Base-by-base conservation (phyloP, 2,113 vertebrate species). In the Polypterus senegalus region DNA sequence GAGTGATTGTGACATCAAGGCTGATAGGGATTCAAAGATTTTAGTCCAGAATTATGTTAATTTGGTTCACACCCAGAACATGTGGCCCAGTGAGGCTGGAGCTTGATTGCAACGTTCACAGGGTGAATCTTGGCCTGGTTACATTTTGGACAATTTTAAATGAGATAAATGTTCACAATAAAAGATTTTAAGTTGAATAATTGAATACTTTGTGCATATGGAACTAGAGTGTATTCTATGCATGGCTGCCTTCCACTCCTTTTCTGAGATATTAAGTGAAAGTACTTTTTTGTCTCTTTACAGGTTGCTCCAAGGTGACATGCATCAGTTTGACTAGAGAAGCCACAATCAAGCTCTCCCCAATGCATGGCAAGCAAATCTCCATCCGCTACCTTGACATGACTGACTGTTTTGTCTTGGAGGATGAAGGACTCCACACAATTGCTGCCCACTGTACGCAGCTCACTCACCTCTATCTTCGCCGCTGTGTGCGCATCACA, bases 241-340 rank as follows among this genome's bases (percentile, higher is more conserved):
- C 27, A 27, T 27, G 27, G 27, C 27, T 27, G 27, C 27, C 27
- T 27, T 27, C 27, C 27, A 27, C 2, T 27, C 27, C 27, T 27
- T 27, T 27, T 27, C 27, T 27, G 27, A 27, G 27, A 27, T 27
- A 27, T 27, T 55, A 10, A 43, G 9, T 63, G 54, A 9, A n/a
- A 27, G 27, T 69, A 3, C 0, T 62, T 74, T 7, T 65, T n/a
- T 62, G 69, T 69, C 58, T 48, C 70, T 62, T n/a, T 55, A 4
- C 67, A 98, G 96, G 96, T 62, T 98, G 96, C 77, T 95, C 94
- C 83, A 97, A 98, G 76, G 94, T 98, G 51, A 97, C 94, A 0
- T 98, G 96, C 74, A 98, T 98, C 86, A 95, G 93, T 62, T 61
- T 98, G 71, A 97, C 91, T 8, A 87, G 89, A 0, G 96, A 99